Evolutionary conservation across 2,797 vertebrate genomes (phyloP).

Genomic region (Phrynocephalus forsythii): DNA sequence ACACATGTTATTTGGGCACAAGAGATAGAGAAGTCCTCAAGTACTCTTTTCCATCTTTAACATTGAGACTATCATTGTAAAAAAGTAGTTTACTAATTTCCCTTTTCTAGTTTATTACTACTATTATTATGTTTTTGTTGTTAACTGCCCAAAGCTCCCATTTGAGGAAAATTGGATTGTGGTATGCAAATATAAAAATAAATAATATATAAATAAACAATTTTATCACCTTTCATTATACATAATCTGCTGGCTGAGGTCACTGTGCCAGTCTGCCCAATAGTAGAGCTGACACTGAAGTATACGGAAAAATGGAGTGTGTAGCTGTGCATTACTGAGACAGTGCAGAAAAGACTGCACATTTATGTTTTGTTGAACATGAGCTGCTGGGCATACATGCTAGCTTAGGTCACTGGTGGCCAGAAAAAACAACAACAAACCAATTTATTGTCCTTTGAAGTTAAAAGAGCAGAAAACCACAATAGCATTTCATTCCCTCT

Average conservation of each 20-base stretch:
- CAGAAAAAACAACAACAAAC: not conserved
- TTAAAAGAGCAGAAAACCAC: not conserved
- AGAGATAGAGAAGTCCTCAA: too few relatives aligned
- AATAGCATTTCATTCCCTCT: conserved; percentile 6
- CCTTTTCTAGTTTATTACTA: too few relatives aligned
- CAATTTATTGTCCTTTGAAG: not conserved
- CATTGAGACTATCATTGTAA: not conserved
- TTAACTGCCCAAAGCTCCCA: too few relatives aligned
- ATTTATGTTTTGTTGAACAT: not conserved
- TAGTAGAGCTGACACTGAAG: not conserved
- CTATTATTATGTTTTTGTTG: too few relatives aligned
- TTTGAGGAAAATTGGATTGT: too few relatives aligned
- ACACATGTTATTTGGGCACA: too few relatives aligned
- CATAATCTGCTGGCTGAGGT: not conserved
- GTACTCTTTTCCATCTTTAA: not conserved
- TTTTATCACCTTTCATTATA: not conserved
- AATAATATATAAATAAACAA: not conserved
- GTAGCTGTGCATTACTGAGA: not conserved
- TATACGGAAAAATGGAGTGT: not conserved
- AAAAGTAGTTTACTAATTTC: not conserved
- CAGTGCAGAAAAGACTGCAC: not conserved
- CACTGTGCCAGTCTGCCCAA: not conserved
- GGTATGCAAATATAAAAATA: too few relatives aligned
- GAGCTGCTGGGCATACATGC: not conserved
- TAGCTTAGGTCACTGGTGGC: not conserved